Evolutionary conservation across 2,888 invertebrate species (phyloP).

Genomic region (Lapara coniferarum): DNA sequence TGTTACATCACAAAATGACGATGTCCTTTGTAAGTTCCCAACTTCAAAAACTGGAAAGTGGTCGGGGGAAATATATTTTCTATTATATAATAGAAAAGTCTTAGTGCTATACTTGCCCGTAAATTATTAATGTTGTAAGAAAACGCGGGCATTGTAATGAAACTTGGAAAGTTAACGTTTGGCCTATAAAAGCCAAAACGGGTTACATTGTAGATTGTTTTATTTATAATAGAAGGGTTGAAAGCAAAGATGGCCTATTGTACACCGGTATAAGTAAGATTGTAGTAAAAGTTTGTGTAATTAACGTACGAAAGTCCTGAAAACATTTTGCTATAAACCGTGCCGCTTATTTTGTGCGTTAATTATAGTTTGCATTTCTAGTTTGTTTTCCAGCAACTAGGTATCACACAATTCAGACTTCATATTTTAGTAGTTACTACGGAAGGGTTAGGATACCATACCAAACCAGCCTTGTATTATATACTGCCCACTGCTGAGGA

Average conservation of each 20-base stretch:
- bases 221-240: background rate
- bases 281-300: background rate
- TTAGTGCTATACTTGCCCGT: background rate
- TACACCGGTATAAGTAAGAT: too few species aligned
- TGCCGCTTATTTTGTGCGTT: too few species aligned
- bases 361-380: too few species aligned
- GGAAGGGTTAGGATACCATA: too few species aligned
- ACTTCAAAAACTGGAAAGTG: conserved; percentile 5
- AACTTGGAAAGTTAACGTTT: background rate
- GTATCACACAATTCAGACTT: too few species aligned
- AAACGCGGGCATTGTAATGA: background rate
- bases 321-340: too few species aligned
- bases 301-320: too few species aligned
- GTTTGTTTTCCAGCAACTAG: too few species aligned
- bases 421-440: too few species aligned
- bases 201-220: background rate
- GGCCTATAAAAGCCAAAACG: background rate
- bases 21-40: background rate
- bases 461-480: too few species aligned
- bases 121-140: conserved; percentile 5
- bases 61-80: conserved; percentile 1
- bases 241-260: too few species aligned
- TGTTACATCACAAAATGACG: background rate
- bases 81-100: conserved; percentile 4
- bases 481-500: too few species aligned